These are phyloP conservation scores for Calidris pugnax DNA, from an alignment of 2,113 vertebrate species.

Conservation along the genomic window DNA sequence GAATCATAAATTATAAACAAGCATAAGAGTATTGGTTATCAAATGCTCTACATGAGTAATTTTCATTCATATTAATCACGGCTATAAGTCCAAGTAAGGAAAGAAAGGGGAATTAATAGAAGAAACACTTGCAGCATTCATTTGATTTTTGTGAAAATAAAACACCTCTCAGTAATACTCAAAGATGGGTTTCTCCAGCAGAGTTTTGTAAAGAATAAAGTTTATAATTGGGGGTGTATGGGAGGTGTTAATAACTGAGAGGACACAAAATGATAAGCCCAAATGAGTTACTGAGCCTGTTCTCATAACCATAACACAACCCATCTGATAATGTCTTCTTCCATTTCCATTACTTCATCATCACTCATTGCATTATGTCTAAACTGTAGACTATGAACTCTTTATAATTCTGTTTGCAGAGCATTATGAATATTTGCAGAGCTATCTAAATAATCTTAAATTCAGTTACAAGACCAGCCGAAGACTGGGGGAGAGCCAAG, in stretches of 20 bases:
- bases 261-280: neutral
- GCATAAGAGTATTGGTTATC: neutral
- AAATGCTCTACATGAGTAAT: neutral
- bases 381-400: conserved; percentile 17
- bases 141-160: neutral
- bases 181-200: neutral
- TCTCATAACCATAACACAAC: neutral
- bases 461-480: neutral
- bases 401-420: conserved; percentile 42
- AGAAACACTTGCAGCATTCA: neutral
- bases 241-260: neutral
- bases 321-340: neutral
- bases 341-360: conserved; percentile 39
- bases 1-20: neutral
- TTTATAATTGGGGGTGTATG: neutral
- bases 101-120: neutral
- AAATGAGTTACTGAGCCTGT: neutral
- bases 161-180: neutral
- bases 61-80: neutral
- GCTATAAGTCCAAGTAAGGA: neutral
- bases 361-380: conserved; percentile 39
- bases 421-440: conserved; percentile 33
- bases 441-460: conserved; percentile 42
- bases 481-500: neutral
- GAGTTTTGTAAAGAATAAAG: neutral